Evolutionary conservation across 2,888 invertebrate species (phyloP).

Genomic region (Crossocerus cetratus): DNA sequence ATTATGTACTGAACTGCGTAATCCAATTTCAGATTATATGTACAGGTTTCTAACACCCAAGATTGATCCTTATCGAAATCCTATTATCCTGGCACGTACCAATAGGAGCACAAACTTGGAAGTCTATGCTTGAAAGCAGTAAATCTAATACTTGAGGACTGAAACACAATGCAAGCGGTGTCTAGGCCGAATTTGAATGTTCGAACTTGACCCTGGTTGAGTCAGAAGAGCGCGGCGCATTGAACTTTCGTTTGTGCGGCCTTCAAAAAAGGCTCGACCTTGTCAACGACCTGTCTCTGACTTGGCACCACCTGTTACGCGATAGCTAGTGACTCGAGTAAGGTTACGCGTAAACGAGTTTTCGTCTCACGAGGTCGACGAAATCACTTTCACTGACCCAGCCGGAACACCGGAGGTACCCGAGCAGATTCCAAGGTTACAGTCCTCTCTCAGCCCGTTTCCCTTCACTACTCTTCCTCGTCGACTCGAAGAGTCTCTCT

Average conservation of each 20-base stretch:
- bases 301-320: slow-evolving; percentile 66
- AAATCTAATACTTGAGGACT: neutral
- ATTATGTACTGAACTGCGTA: too few relatives aligned
- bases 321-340: slow-evolving; percentile 53
- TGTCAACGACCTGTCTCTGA: slow-evolving; percentile 58
- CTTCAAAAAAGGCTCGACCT: slow-evolving; percentile 54
- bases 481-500: neutral
- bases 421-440: slow-evolving; percentile 45
- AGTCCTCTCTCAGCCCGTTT: slow-evolving; percentile 1
- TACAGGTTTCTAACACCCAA: too few relatives aligned
- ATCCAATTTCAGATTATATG: too few relatives aligned
- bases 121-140: too few relatives aligned
- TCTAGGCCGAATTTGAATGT: neutral
- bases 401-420: slow-evolving; percentile 9
- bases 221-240: slow-evolving; percentile 11
- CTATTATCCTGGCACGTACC: too few relatives aligned
- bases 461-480: neutral
- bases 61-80: too few relatives aligned
- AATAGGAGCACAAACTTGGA: too few relatives aligned
- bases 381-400: slow-evolving; percentile 62
- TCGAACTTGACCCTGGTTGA: slow-evolving; percentile 40
- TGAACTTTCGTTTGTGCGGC: slow-evolving; percentile 29
- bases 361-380: slow-evolving; percentile 52
- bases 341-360: slow-evolving; percentile 71
- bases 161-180: neutral